phyloP scores from a whole-genome alignment of 2,888 invertebrate genomes.

The Acronicta leporina region DNA sequence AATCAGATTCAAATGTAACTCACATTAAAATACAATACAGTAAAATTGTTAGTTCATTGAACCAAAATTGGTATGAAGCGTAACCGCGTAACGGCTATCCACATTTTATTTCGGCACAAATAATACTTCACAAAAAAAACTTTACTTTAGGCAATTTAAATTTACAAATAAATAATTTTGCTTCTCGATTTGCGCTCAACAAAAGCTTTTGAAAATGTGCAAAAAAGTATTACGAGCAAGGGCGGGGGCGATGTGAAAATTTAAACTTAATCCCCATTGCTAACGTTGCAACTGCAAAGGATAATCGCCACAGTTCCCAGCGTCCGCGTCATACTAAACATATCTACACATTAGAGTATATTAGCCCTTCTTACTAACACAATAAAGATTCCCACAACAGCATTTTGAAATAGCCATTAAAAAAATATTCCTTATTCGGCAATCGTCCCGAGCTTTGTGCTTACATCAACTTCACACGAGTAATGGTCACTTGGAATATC shows the following conservation, averaged over 20 bases:
- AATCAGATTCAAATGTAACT: no score
- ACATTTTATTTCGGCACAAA: neutral
- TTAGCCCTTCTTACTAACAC: slow-evolving; percentile 31
- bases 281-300: slow-evolving; percentile 65
- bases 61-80: neutral
- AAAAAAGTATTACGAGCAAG: slow-evolving; percentile 54
- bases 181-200: slow-evolving; percentile 46
- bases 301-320: slow-evolving; percentile 62
- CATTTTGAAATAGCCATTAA: slow-evolving; percentile 34
- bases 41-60: neutral
- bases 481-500: slow-evolving; percentile 72
- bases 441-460: slow-evolving; percentile 65
- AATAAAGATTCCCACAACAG: slow-evolving; percentile 30
- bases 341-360: slow-evolving; percentile 10
- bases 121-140: neutral
- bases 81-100: neutral
- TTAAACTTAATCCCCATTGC: slow-evolving; percentile 78
- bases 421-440: slow-evolving; percentile 57
- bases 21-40: neutral
- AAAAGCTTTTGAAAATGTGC: slow-evolving; percentile 70
- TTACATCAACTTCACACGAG: slow-evolving; percentile 67
- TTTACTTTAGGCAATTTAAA: slow-evolving; percentile 13
- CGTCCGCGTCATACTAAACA: slow-evolving; percentile 12
- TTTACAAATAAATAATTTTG: slow-evolving; percentile 44
- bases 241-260: slow-evolving; percentile 75